A percentile compares a stretch with the other conserved stretches of the same genome.
phyloP scores from a whole-genome alignment of 2,113 vertebrate genomes.

The Zosterops borbonicus region DNA sequence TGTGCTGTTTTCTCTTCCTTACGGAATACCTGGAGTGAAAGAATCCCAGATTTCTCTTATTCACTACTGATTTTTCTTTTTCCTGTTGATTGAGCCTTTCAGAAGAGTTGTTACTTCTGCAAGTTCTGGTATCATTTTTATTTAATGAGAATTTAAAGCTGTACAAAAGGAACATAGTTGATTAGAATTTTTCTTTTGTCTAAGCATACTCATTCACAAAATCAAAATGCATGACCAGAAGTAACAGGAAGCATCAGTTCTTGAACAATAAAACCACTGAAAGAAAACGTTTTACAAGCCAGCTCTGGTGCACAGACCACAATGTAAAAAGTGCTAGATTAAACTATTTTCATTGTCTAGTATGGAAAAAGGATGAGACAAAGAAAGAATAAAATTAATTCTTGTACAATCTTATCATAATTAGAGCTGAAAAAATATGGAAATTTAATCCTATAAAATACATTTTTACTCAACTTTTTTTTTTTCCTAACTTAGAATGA shows the following conservation, averaged over 20 bases:
- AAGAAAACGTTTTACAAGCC: constrained; percentile 43
- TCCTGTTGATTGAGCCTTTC: not conserved
- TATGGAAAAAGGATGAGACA: not conserved
- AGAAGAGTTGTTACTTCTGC: not conserved
- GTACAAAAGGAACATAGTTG: not conserved
- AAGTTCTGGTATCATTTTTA: not conserved
- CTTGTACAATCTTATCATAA: not conserved
- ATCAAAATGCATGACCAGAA: constrained; percentile 2
- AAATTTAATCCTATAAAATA: not conserved
- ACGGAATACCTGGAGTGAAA: not conserved
- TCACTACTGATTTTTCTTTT: not conserved
- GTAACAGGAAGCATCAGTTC: constrained; percentile 15
- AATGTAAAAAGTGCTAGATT: constrained; percentile 19
- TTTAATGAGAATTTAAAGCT: not conserved
- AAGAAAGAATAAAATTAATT: not conserved
- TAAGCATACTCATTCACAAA: not conserved
- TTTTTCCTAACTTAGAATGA: not conserved
- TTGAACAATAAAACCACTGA: constrained; percentile 48
- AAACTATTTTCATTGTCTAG: constrained; percentile 29
- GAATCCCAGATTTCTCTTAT: not conserved
- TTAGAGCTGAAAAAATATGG: not conserved
- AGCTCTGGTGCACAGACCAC: constrained; percentile 29
- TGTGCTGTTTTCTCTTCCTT: not conserved
- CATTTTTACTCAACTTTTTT: not conserved
- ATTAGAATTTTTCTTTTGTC: not conserved